Percentiles rank a stretch among this genome's conserved stretches.
These are phyloP conservation scores for Rhagoletis zephyria DNA, from an alignment of 1,140 invertebrate genomes.

Conservation along the genomic window DNA sequence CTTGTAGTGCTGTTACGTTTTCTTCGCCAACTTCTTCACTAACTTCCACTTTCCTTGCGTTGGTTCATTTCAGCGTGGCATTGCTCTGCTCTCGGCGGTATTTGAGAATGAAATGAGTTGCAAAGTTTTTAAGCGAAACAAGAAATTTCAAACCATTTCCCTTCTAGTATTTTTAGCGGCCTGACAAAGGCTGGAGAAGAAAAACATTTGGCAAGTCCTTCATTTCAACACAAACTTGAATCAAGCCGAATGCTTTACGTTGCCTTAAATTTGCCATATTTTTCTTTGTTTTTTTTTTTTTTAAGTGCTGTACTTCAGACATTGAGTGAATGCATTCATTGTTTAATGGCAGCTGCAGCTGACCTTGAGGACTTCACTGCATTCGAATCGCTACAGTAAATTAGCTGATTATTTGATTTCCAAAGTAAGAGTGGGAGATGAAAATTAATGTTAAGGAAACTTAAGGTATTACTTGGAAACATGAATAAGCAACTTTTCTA, in stretches of 20 bases:
- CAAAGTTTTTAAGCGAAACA: background rate
- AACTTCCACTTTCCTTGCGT: background rate
- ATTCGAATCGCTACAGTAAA: background rate
- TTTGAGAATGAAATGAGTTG: constrained; percentile 41
- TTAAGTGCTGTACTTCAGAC: background rate
- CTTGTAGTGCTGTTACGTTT: background rate
- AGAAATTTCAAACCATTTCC: background rate
- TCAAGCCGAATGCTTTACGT: background rate
- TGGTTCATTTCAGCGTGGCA: background rate
- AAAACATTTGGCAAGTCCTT: background rate
- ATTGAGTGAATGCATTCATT: background rate
- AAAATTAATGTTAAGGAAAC: background rate
- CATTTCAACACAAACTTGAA: background rate
- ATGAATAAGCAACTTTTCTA: background rate
- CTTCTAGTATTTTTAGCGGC: background rate
- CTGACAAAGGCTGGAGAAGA: background rate
- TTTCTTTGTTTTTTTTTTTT: background rate
- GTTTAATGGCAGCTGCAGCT: background rate
- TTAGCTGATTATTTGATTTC: background rate
- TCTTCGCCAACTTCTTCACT: background rate
- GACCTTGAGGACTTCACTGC: background rate
- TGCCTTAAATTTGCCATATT: background rate
- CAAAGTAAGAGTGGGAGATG: background rate
- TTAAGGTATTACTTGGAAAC: background rate
- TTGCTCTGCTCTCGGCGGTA: background rate